A percentile compares a stretch with the other conserved stretches of the same genome.
Conservation (phyloP, 2,113 vertebrate species). For the Panurus biarmicus region DNA sequence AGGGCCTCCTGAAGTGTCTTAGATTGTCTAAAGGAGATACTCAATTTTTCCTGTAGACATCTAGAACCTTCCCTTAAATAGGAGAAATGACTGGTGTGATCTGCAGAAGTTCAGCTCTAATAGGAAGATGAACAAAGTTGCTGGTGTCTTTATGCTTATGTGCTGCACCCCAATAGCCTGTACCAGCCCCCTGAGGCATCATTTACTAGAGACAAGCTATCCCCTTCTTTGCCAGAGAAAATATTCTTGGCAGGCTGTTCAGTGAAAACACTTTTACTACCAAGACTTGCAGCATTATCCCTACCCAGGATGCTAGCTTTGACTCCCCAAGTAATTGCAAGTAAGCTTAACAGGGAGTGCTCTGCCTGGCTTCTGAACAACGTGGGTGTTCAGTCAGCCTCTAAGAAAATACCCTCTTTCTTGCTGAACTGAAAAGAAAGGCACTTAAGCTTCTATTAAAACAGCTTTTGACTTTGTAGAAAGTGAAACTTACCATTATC, state of each 20-base stretch:
- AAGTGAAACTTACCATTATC: slow-evolving; percentile 61
- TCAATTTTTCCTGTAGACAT: neutral
- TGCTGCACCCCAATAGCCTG: neutral
- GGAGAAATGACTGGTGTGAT: neutral
- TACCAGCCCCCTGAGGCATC: neutral
- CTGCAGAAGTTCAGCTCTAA: neutral
- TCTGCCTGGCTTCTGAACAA: neutral
- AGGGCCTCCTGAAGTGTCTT: neutral
- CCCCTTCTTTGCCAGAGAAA: neutral
- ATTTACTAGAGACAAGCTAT: neutral
- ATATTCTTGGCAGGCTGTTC: neutral
- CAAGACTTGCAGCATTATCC: neutral
- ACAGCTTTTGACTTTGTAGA: neutral
- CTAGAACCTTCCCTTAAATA: neutral
- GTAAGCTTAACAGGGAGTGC: neutral
- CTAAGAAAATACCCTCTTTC: neutral
- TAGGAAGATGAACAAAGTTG: neutral
- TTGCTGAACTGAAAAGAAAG: neutral
- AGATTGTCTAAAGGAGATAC: neutral
- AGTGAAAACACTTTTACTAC: neutral
- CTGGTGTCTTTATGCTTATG: fast-evolving
- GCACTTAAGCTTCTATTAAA: neutral
- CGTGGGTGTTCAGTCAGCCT: neutral
- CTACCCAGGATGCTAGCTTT: neutral
- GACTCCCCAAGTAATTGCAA: neutral